Base-by-base conservation (phyloP, 2,888 invertebrate genomes). In the Ectemnius cavifrons region DNA sequence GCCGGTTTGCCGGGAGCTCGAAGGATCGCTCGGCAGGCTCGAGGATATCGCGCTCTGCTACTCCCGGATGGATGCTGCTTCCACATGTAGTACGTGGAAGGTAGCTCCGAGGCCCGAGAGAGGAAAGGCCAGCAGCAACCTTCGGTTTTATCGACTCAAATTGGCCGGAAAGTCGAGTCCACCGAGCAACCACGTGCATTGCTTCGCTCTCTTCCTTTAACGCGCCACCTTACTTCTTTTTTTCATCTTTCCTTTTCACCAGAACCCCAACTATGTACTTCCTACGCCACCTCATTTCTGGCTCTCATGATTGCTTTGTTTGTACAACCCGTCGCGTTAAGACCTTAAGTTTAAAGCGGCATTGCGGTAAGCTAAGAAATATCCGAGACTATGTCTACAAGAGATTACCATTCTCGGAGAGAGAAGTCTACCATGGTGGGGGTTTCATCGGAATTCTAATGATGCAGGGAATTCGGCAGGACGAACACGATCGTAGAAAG, bases 81-180 rank as follows among this genome's bases (percentile, higher is more conserved):
- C 69, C 64, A 23, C 52, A 66, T 72, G 64, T 52, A 52, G 14
- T 16, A 70, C 63, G 65, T 64, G 59, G 27, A 62, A 58, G 65
- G 52, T 27, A 20, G 57, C n/a, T 66, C 67, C 45, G 47, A 49
- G 37, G 45, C 59, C 28, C 47, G 67, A 58, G 52, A 58, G 52
- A 46, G 16, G 23, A 66, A 62, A 52, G 20, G 65, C 47, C 67
- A 63, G 68, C 52, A 62, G 71, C 80, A 63, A 66, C 78, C 80
- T 73, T 83, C 78, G 79, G 83, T 86, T 89, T 89, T 89, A 89
- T 89, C 88, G 87, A 67, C 84, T 82, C 81, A 89, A 89, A 88
- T 88, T 89, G 87, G 80, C 84, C 82, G 82, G 87, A 87, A 88
- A 86, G 80, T 81, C 82, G 73, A 60, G 73, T 37, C 60, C 58